Evolutionary conservation across 2,888 invertebrate genomes (phyloP), one percentile per base, ranked within the genome.

Genomic region (Ametastegia equiseti): DNA sequence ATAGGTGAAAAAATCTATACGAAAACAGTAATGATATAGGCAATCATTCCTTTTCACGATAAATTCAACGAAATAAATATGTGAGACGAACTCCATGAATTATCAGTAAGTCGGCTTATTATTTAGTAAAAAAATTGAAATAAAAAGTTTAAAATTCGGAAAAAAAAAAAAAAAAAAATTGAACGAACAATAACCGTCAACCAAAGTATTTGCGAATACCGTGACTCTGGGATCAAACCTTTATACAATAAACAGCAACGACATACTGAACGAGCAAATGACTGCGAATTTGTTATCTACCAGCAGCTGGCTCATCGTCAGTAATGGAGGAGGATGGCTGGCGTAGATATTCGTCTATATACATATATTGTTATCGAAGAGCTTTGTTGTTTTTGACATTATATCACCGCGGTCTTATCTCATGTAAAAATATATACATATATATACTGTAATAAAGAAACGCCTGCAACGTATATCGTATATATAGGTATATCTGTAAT

Each of bases 231-330:
- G 60, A 19, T 60, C 57, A 27, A 45, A 78, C 60, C 78, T 60
- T 23, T 9, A 13, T 60, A 63, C 60, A 60, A 57, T 78, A 78
- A 78, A 78, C 60, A 39, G 42, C 78, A 11, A 60, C 30, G 27
- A 33, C 36, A 57, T 42, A 60, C 78, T 78, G 45, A 78, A 78
- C 30, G 30, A 42, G 13, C 15, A 42, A 19, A 60, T 63, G 57
- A 54, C 60, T 63, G 45, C 78, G 42, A 78, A 78, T 78, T 42
- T 27, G 60, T 78, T 78, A 78, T 78, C 78, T 60, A 78, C 6
- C 27, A n/a, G 45, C 60, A 42, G 33, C 78, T 54, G 54, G 50
- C 45, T 60, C 60, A 27, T 60, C 60, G 30, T 45, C 30, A 54
- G 36, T 33, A n/a, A 54, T 19, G 75, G 75, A 75, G 75, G 54